Base-by-base conservation (phyloP, 2,888 invertebrate genomes). In the Netelia virgata region DNA sequence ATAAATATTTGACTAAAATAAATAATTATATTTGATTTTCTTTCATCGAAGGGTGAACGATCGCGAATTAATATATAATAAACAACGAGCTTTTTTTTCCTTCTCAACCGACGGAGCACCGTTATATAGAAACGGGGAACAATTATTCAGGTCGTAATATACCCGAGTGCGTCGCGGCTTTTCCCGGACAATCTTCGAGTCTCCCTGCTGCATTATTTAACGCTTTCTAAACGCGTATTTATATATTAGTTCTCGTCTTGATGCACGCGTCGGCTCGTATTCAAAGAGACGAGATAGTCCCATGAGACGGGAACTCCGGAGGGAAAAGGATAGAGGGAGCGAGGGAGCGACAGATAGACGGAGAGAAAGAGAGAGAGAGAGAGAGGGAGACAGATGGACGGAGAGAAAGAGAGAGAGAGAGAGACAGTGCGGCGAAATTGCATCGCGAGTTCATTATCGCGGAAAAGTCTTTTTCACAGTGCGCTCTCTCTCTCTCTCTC, bases 371-470 rank as follows among this genome's bases (percentile, higher is more conserved):
- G 55, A 16, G 14, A 11, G 59, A 59, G 43, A 59, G 18, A 61
- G 69, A 76, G 23, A 23, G 59, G 55, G 53, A 78, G 57, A 66
- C 50, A n/a, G 73, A 72, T 50, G n/a, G n/a, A n/a, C n/a, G n/a
- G n/a, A 41, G 72, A 20, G 59, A n/a, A 41, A 36, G 43, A 70
- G 55, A 16, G 14, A 11, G 59, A 59, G 43, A 59, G 18, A 61
- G 69, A 76, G 23, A 23, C 50, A 83, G 69, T 23, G 59, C 61
- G 18, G 74, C 66, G 85, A 82, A 88, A 90, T 87, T 87, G 83
- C 79, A 80, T 74, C 66, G 83, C 61, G 82, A 84, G 89, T 91
- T 90, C 88, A 89, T 91, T 91, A 90, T 85, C 86, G 86, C 69
- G 86, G 88, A 88, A 90, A 90, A 90, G 86, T 83, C 69, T 79